Percentiles rank a stretch among this genome's conserved stretches.
Evolutionary conservation across 2,797 vertebrate species (phyloP).

Genomic region (Garrulus glandarius): DNA sequence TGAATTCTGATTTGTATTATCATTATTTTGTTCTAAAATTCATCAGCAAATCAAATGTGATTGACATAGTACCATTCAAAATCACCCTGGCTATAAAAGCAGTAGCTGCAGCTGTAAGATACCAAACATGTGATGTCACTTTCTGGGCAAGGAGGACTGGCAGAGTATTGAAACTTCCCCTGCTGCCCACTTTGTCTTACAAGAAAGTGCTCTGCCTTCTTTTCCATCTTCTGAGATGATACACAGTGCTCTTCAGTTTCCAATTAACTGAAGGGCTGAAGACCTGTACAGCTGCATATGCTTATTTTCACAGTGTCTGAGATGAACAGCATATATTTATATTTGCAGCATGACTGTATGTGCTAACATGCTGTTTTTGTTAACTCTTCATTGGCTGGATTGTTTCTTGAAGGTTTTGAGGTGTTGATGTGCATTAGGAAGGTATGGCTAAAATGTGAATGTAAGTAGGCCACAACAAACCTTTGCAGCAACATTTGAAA

Average conservation of each 20-base stretch:
- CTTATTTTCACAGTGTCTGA: neutral
- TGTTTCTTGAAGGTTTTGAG: neutral
- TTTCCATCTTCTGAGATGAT: neutral
- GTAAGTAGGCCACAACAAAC: neutral
- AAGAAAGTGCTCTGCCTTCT: constrained; percentile 6
- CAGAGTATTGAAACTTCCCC: neutral
- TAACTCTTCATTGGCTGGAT: neutral
- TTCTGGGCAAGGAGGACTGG: neutral
- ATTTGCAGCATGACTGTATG: neutral
- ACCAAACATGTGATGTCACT: neutral
- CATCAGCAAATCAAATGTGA: neutral
- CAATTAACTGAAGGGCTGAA: constrained; percentile 8
- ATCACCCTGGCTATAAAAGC: neutral
- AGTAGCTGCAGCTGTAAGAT: neutral
- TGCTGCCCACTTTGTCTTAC: neutral
- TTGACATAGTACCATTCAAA: neutral
- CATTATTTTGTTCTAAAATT: neutral
- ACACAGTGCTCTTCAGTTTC: neutral
- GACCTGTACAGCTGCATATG: neutral
- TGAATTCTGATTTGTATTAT: neutral
- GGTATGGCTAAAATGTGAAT: neutral
- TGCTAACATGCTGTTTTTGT: neutral
- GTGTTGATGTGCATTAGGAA: neutral
- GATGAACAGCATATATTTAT: neutral
- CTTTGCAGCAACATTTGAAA: neutral